Evolutionary conservation across 2,797 vertebrate genomes (phyloP).

Genomic region (Cyprinodon diabolis): DNA sequence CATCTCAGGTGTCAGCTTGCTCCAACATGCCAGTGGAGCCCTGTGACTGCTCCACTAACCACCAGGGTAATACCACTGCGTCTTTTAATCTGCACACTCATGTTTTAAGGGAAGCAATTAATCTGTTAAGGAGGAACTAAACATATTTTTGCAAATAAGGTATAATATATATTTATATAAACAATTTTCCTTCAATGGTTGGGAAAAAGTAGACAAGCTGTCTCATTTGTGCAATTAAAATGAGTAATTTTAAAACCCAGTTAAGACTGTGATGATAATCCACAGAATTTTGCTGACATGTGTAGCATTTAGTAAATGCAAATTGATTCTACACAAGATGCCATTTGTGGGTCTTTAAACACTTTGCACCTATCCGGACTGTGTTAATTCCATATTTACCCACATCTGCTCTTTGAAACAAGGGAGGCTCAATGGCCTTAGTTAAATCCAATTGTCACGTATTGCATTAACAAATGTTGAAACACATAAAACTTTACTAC

Average conservation of each 20-base stretch:
- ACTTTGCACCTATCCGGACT: neutral
- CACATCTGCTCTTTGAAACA: too few relatives aligned
- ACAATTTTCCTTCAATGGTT: slow-evolving; percentile 9
- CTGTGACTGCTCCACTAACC: slow-evolving; percentile 65
- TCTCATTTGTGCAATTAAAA: slow-evolving; percentile 9
- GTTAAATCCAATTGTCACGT: too few relatives aligned
- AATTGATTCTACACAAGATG: neutral
- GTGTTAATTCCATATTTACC: too few relatives aligned
- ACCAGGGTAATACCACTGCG: slow-evolving; percentile 73
- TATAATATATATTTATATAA: slow-evolving; percentile 12
- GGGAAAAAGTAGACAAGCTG: slow-evolving; percentile 13
- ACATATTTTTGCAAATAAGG: slow-evolving; percentile 23
- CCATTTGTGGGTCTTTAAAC: neutral
- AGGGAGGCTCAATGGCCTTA: too few relatives aligned
- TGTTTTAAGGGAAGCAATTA: slow-evolving; percentile 67
- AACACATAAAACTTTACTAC: neutral
- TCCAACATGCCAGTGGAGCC: slow-evolving; percentile 77
- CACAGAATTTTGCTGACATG: neutral
- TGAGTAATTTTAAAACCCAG: neutral
- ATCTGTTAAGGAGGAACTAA: slow-evolving; percentile 57
- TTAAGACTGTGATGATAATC: neutral
- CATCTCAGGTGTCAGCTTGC: slow-evolving; percentile 77
- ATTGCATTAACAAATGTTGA: neutral
- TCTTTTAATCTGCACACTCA: slow-evolving; percentile 64
- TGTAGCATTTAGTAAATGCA: neutral